Evolutionary conservation across 2,113 vertebrate species (phyloP).

Genomic region (Cyprichromis sp.): DNA sequence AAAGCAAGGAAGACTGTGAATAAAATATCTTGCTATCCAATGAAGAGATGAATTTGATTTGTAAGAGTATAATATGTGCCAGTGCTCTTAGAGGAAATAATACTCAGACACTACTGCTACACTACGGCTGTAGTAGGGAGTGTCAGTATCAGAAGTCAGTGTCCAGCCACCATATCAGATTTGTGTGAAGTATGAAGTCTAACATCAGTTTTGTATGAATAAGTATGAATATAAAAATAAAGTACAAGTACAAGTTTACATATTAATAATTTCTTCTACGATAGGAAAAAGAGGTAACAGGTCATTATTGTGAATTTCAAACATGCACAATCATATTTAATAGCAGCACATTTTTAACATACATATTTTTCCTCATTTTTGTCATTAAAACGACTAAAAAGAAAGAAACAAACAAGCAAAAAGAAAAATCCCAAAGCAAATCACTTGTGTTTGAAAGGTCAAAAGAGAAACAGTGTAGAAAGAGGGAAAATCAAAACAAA

Average conservation of each 20-base stretch:
- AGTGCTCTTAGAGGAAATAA: neutral
- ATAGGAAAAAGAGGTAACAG: neutral
- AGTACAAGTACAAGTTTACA: neutral
- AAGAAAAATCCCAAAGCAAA: neutral
- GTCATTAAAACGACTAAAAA: neutral
- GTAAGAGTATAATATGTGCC: neutral
- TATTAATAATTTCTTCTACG: neutral
- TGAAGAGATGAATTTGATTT: neutral
- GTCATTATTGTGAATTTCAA: neutral
- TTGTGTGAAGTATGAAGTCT: neutral
- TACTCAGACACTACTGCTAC: neutral
- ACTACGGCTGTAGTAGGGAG: neutral
- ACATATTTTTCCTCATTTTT: neutral
- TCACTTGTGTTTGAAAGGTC: neutral
- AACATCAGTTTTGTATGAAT: neutral
- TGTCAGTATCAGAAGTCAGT: neutral
- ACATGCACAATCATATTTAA: neutral
- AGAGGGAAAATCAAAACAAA: neutral
- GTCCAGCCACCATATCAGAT: neutral
- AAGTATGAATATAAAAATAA: neutral
- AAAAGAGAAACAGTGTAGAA: slow-evolving; percentile 9
- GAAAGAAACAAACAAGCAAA: rapidly evolving
- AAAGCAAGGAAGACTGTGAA: neutral
- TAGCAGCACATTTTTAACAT: neutral
- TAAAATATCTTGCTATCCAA: neutral